A percentile compares a stretch with the other conserved stretches of the same genome.
Conservation (phyloP, 1,140 invertebrate species). For the Drosophila micromelanica region DNA sequence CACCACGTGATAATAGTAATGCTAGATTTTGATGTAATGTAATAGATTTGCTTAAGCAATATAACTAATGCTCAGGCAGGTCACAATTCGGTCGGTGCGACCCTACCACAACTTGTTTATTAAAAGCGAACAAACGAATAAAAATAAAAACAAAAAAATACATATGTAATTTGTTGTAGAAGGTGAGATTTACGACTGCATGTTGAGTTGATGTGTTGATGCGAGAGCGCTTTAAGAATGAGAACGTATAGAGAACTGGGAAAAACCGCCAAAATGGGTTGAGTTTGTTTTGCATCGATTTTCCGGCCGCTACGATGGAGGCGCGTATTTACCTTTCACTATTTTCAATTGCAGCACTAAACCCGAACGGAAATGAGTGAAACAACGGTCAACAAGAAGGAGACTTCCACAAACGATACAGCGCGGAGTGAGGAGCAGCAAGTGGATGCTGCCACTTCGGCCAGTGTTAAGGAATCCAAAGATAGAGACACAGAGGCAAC, state of each 20-base stretch:
- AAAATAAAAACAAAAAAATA: constrained; percentile 82
- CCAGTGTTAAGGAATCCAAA: constrained; percentile 30
- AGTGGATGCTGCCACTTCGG: constrained; percentile 25
- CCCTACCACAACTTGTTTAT: constrained; percentile 75
- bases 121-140: constrained; percentile 79
- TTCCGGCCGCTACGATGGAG: constrained; percentile 53
- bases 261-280: constrained; percentile 81
- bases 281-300: constrained; percentile 77
- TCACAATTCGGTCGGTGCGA: constrained; percentile 58
- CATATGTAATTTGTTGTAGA: constrained; percentile 70
- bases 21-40: neutral
- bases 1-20: constrained; percentile 11
- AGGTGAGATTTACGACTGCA: constrained; percentile 67
- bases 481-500: constrained; percentile 20
- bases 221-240: constrained; percentile 51
- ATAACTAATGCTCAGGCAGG: constrained; percentile 16
- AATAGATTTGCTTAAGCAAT: neutral
- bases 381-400: constrained; percentile 6
- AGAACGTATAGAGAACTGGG: constrained; percentile 62
- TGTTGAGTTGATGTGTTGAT: constrained; percentile 46
- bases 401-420: constrained; percentile 23
- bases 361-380: constrained; percentile 44
- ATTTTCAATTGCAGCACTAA: constrained; percentile 50
- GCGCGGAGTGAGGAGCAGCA: constrained; percentile 37
- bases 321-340: constrained; percentile 12